phyloP scores from a whole-genome alignment of 2,797 vertebrate genomes.

The Propithecus perrieri region DNA sequence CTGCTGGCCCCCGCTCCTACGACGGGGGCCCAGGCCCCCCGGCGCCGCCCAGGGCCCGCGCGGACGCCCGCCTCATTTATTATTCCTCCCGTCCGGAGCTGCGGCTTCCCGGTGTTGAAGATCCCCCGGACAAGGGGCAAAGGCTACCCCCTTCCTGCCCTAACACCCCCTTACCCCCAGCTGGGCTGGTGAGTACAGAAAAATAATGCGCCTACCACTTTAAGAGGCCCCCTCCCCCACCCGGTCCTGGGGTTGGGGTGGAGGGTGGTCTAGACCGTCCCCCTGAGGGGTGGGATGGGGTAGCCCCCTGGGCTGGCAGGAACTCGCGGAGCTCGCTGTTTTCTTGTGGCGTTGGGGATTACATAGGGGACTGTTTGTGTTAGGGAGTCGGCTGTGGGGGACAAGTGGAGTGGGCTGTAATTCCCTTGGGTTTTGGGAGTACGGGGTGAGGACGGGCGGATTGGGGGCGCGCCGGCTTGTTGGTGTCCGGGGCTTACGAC shows the following conservation, averaged over 20 bases:
- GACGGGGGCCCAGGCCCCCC: conserved; percentile 76
- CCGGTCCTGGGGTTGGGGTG: conserved; percentile 67
- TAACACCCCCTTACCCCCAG: conserved; percentile 52
- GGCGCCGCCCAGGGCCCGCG: conserved; percentile 77
- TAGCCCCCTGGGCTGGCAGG: neutral
- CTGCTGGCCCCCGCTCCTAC: conserved; percentile 73
- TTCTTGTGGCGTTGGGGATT: neutral
- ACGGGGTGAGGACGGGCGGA: neutral
- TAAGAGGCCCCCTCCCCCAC: conserved; percentile 80
- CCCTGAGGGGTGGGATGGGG: conserved; percentile 58
- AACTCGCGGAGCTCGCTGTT: neutral
- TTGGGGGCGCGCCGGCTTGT: neutral
- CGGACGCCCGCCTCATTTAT: conserved; percentile 68
- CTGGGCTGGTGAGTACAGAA: conserved; percentile 75
- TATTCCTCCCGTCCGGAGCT: conserved; percentile 60
- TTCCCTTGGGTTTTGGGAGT: neutral
- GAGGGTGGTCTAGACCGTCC: conserved; percentile 75
- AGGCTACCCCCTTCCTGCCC: conserved; percentile 6
- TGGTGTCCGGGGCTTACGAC: neutral
- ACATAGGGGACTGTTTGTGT: conserved; percentile 42
- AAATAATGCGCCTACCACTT: conserved; percentile 71
- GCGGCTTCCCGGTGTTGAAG: conserved; percentile 70
- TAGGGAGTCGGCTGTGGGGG: conserved; percentile 22
- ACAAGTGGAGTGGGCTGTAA: conserved; percentile 11
- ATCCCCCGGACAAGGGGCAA: neutral